phyloP scores from a whole-genome alignment of 2,797 vertebrate genomes.

The Limosa lapponica region DNA sequence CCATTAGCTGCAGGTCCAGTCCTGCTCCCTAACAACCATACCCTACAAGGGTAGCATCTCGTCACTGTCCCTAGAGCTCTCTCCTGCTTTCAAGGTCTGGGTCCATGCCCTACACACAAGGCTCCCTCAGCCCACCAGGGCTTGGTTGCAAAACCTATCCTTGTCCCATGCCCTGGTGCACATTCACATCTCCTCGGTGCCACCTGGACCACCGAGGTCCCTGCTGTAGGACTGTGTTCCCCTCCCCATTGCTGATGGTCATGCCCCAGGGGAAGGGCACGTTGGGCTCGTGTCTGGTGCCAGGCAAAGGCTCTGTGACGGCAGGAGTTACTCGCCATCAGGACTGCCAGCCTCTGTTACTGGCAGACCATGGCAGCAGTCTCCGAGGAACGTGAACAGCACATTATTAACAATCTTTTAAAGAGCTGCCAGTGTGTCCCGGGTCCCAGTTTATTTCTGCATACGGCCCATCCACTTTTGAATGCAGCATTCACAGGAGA shows the following conservation, averaged over 20 bases:
- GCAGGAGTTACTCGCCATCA: not conserved
- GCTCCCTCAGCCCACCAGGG: not conserved
- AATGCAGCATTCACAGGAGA: slow-evolving; percentile 8
- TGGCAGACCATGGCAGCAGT: slow-evolving; percentile 35
- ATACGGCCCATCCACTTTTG: not conserved
- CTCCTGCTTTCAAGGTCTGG: not conserved
- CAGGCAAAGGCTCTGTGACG: not conserved
- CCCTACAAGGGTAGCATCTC: not conserved
- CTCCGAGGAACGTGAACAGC: slow-evolving; percentile 12
- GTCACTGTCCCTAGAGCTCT: not conserved
- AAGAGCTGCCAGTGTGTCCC: slow-evolving; percentile 41
- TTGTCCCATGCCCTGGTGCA: not conserved
- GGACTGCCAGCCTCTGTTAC: not conserved
- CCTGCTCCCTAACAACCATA: not conserved
- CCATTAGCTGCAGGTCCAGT: not conserved
- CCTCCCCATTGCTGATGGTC: not conserved
- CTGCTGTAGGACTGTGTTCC: not conserved
- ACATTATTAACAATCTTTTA: slow-evolving; percentile 48
- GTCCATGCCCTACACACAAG: not conserved
- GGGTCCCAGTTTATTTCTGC: slow-evolving; percentile 1
- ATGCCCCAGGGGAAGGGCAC: not conserved
- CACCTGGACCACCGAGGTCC: rapidly evolving
- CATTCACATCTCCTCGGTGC: not conserved
- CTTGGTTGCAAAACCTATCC: not conserved
- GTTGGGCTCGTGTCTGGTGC: not conserved